Evolutionary conservation across 1,140 invertebrate genomes (phyloP), one percentile per base, ranked within the genome.

Genomic region (Drosophila chauvacae): DNA sequence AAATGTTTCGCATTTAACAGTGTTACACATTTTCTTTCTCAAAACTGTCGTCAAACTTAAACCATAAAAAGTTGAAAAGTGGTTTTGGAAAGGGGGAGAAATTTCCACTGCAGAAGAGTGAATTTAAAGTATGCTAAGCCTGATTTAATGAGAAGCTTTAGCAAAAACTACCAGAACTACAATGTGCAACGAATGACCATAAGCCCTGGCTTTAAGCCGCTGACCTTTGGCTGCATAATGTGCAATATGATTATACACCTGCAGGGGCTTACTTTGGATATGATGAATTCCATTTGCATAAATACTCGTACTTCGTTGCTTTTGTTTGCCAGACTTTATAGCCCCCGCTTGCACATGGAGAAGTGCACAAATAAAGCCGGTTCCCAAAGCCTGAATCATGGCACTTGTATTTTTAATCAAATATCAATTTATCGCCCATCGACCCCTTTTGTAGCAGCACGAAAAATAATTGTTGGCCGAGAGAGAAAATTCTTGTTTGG

Each of bases 351-450:
- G 23, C 30, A 55, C 35, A 42, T 41, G 63, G 37, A 53, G 45
- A 60, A n/a, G 50, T 51, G 57, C 55, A 58, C 48, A 80, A 47
- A 41, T 39, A 61, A 45, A 59, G 45, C 60, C 18, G 47, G 28
- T 16, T 72, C 14, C 51, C 53, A 60, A 72, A 73, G 55, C 70
- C 70, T 60, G 66, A 73, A 73, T 73, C 70, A 73, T 73, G 4
- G 62, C 74, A 60, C 62, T 68, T 55, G 62, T 20, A 71, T 72
- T 42, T 68, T 71, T 87, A 79, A 86, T 86, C 75, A 87, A 82
- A 82, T 86, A 83, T 80, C 83, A 86, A 86, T 79, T 82, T 61
- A 76, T 76, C 53, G 51, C 58, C 39, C 72, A 80, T 44, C 30
- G 61, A 55, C 18, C 60, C 42, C 47, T 42, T 51, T 55, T 48